Evolutionary conservation across 2,888 invertebrate species (phyloP), one percentile per base, ranked within the genome.

Genomic region (Nycteola revayana): DNA sequence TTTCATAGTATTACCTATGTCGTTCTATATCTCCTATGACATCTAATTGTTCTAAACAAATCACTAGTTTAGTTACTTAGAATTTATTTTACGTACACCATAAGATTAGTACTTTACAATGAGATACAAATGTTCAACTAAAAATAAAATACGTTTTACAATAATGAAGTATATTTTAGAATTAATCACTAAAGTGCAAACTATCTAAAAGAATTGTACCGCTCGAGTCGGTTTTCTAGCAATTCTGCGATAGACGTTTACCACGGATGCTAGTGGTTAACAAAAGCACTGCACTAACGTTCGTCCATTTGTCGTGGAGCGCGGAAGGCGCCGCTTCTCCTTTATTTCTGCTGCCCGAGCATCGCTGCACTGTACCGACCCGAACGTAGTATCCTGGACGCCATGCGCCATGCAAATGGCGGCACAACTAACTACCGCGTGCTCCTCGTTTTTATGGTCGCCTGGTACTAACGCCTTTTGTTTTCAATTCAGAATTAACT

Each of bases 241-340:
- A 42, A 55, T 42, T 53, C 43, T 31, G 17, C 25, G 24, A 44
- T 48, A 48, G 44, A 55, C 33, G 28, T 54, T 44, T 41, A 32
- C 25, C 26, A 9, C 25, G 31, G 31, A 32, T 28, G 40, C 40
- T 40, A 25, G 23, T 39, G 38, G 35, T 44, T 42, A 44, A 47
- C 45, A 50, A 50, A 49, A 45, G 55, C 40, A 31, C 44, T 53
- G 58, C 53, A 55, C 47, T 59, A 60, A 55, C 56, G 53, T 46
- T 47, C 49, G 59, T 60, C 60, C 61, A 66, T 70, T 70, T 66
- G 65, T 66, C 66, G 55, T 49, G 36, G 50, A 51, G 54, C 43
- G 42, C 41, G 45, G 47, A 49, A 54, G 42, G 48, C 42, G 35
- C 26, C 39, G 14, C 14, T 45, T 52, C 44, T 43, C 47, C 50